phyloP scores from a whole-genome alignment of 2,113 vertebrate species.

The Alaudala cheleensis region DNA sequence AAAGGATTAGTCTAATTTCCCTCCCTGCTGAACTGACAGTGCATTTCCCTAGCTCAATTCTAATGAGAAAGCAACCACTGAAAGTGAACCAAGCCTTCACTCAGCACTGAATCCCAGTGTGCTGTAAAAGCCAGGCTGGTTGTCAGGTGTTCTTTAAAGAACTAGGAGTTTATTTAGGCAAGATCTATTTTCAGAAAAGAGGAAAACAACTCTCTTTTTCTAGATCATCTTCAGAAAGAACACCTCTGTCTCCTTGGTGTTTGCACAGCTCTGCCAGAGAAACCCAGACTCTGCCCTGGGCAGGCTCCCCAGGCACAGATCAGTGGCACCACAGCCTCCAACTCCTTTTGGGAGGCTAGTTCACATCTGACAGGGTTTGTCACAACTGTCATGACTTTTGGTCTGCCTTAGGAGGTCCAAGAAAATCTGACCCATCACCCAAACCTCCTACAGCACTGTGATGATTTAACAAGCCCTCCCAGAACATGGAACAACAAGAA shows the following conservation, averaged over 20 bases:
- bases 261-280: neutral
- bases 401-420: neutral
- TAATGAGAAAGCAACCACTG: neutral
- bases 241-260: neutral
- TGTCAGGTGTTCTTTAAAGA: neutral
- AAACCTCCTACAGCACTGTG: neutral
- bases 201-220: neutral
- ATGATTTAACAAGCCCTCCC: neutral
- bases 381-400: neutral
- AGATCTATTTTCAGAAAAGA: constrained; percentile 16
- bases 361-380: neutral
- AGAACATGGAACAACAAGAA: neutral
- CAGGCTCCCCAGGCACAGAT: neutral
- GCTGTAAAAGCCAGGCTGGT: neutral
- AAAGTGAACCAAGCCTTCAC: neutral
- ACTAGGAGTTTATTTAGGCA: neutral
- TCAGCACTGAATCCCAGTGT: neutral
- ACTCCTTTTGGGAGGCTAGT: neutral
- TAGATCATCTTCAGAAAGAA: neutral
- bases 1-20: constrained; percentile 1
- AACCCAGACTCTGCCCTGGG: neutral
- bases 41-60: neutral
- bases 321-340: neutral
- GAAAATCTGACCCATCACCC: neutral
- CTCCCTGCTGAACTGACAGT: neutral